Evolutionary conservation across 2,113 vertebrate species (phyloP).

Genomic region (Gymnorhina tibicen): DNA sequence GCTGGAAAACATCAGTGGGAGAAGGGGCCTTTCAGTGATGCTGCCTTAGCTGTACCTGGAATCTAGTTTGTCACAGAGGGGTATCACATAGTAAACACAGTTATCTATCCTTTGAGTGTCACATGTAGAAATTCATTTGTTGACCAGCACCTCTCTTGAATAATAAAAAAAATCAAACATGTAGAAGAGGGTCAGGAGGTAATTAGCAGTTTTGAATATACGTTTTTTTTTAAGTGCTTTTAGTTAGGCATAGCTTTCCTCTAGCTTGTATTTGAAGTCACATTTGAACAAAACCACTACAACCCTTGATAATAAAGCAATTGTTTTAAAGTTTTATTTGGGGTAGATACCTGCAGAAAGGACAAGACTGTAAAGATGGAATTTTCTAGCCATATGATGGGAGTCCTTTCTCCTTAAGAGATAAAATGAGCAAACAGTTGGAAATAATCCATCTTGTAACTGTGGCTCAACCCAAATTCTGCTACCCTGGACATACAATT

Average conservation of each 20-base stretch:
- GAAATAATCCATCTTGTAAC: not conserved
- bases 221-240: not conserved
- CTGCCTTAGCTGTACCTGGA: not conserved
- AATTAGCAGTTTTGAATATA: not conserved
- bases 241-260: not conserved
- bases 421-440: not conserved
- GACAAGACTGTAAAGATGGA: not conserved
- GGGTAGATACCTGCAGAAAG: not conserved
- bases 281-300: not conserved
- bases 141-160: not conserved
- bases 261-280: not conserved
- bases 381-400: not conserved
- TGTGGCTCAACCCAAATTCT: not conserved
- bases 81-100: not conserved
- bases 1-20: not conserved
- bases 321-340: not conserved
- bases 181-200: not conserved
- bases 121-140: not conserved
- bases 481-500: not conserved
- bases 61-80: not conserved
- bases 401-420: not conserved
- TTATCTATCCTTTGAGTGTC: not conserved
- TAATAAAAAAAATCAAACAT: not conserved
- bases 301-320: not conserved
- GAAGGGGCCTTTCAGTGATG: not conserved